phyloP scores from a whole-genome alignment of 2,797 vertebrate species.

The Tinamus major region DNA sequence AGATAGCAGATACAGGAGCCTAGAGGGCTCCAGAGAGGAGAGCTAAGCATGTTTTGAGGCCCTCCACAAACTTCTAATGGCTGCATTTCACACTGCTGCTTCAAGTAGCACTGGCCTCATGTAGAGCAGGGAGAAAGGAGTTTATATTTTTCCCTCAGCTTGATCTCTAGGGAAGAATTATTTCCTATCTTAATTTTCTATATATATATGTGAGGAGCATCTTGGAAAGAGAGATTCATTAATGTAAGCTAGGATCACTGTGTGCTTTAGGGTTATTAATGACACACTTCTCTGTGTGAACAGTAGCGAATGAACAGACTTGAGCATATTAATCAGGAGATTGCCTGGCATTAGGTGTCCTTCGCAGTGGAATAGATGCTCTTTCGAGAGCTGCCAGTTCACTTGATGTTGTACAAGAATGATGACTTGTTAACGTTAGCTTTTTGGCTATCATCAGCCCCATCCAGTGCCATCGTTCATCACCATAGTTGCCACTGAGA shows the following conservation, averaged over 20 bases:
- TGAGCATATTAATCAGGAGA: not conserved
- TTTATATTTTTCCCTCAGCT: not conserved
- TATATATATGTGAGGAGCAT: too few species aligned
- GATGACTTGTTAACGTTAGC: not conserved
- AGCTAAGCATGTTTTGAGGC: not conserved
- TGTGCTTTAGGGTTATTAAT: not conserved
- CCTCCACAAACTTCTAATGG: not conserved
- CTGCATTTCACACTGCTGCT: not conserved
- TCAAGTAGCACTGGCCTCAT: not conserved
- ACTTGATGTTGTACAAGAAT: not conserved
- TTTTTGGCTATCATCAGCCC: not conserved
- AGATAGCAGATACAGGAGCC: not conserved
- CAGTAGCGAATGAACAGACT: not conserved
- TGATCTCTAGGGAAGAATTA: not conserved
- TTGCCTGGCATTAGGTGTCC: not conserved
- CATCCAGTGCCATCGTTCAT: conserved; percentile 5
- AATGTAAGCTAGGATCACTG: not conserved
- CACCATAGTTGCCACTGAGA: not conserved
- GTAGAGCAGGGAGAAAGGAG: not conserved
- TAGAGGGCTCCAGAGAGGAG: not conserved
- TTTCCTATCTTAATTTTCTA: not conserved
- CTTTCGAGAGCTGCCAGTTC: not conserved
- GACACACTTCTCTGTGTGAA: not conserved
- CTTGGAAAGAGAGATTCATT: not conserved
- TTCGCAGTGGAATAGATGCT: not conserved